These are phyloP conservation scores for Otus scops DNA, from an alignment of 2,797 vertebrate species.

Conservation along the genomic window DNA sequence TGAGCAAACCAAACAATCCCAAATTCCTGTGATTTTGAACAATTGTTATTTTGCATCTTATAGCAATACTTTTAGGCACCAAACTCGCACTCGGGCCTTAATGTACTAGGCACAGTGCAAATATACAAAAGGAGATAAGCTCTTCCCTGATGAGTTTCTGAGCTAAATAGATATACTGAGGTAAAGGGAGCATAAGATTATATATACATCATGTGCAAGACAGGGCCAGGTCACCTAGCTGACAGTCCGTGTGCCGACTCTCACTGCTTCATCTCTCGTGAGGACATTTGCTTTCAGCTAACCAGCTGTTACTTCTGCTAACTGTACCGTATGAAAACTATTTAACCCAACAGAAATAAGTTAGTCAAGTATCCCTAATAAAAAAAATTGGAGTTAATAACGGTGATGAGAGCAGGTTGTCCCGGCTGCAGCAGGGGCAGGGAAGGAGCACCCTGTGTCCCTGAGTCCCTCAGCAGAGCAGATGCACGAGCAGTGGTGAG, in stretches of 20 bases:
- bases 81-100: neutral
- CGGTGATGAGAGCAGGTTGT: rapidly evolving
- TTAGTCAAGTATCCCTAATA: neutral
- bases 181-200: neutral
- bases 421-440: too few relatives aligned
- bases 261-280: neutral
- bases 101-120: neutral
- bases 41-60: neutral
- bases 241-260: rapidly evolving
- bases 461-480: neutral
- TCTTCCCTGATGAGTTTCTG: neutral
- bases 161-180: neutral
- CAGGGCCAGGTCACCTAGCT: neutral
- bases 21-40: neutral
- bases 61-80: neutral
- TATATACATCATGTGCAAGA: neutral
- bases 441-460: rapidly evolving
- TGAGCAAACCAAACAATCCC: neutral
- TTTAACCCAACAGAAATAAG: neutral
- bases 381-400: neutral
- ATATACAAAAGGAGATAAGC: neutral
- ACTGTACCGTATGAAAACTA: neutral
- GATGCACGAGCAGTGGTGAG: rapidly evolving
- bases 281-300: neutral
- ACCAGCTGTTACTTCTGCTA: neutral